These are phyloP conservation scores for Cichladusa arquata DNA, from an alignment of 2,113 vertebrate genomes.

Conservation along the genomic window DNA sequence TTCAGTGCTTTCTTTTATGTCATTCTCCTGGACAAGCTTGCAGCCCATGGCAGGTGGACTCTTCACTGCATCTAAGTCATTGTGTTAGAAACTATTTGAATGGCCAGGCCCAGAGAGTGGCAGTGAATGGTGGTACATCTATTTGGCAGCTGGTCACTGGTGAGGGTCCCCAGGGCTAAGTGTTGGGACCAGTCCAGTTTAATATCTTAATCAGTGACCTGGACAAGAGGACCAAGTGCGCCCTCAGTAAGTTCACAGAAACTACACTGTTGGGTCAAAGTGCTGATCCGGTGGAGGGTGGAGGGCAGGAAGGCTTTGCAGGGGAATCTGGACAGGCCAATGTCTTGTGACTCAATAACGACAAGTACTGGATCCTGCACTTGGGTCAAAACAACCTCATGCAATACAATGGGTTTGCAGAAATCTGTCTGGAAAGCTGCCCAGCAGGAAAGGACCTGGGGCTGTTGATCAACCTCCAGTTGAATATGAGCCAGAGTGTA, in stretches of 20 bases:
- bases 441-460: neutral
- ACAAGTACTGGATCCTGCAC: neutral
- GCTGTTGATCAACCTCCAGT: rapidly evolving
- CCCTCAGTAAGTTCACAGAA: rapidly evolving
- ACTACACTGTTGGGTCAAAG: rapidly evolving
- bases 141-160: neutral
- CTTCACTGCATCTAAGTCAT: neutral
- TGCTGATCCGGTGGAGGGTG: neutral
- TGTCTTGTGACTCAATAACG: neutral
- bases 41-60: neutral
- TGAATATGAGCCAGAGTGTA: neutral
- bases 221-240: neutral
- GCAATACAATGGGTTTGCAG: too few species aligned
- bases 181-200: neutral
- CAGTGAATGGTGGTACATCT: neutral
- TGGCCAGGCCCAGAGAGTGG: neutral
- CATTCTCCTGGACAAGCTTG: neutral
- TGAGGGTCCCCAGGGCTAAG: neutral
- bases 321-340: neutral
- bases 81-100: neutral
- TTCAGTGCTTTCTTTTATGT: neutral
- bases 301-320: neutral
- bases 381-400: neutral
- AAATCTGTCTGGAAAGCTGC: neutral
- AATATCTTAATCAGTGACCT: neutral